Evolutionary conservation across 2,113 vertebrate species (phyloP).

Genomic region (Glaucomys volans): DNA sequence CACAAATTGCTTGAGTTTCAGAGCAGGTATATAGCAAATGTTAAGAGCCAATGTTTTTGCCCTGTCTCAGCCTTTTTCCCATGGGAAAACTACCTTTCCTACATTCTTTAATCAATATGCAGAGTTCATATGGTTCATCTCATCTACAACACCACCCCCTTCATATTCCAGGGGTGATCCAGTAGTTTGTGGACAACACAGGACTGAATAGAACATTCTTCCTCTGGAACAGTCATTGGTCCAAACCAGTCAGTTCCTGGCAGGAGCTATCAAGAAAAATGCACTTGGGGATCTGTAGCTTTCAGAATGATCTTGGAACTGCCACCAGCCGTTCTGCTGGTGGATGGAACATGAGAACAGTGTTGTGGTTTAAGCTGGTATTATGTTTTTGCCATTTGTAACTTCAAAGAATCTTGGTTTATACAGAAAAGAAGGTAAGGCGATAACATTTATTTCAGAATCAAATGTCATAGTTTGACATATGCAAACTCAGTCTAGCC

Average conservation of each 20-base stretch:
- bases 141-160: background rate
- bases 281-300: background rate
- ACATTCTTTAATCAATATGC: background rate
- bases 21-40: background rate
- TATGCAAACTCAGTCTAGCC: background rate
- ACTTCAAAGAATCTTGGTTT: background rate
- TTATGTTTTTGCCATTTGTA: background rate
- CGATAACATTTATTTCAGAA: constrained; percentile 12
- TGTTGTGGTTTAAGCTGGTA: background rate
- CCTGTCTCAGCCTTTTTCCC: background rate
- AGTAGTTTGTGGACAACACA: background rate
- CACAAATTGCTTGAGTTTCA: background rate
- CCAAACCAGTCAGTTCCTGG: background rate
- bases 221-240: background rate
- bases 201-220: background rate
- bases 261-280: background rate
- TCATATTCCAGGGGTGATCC: background rate
- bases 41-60: background rate
- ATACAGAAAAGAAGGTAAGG: background rate
- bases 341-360: background rate
- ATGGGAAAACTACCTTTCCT: background rate
- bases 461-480: background rate
- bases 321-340: background rate
- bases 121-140: background rate
- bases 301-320: background rate